These are phyloP conservation scores for Pseudomyrmex cubaensis DNA, from an alignment of 1,140 invertebrate species.

Conservation along the genomic window DNA sequence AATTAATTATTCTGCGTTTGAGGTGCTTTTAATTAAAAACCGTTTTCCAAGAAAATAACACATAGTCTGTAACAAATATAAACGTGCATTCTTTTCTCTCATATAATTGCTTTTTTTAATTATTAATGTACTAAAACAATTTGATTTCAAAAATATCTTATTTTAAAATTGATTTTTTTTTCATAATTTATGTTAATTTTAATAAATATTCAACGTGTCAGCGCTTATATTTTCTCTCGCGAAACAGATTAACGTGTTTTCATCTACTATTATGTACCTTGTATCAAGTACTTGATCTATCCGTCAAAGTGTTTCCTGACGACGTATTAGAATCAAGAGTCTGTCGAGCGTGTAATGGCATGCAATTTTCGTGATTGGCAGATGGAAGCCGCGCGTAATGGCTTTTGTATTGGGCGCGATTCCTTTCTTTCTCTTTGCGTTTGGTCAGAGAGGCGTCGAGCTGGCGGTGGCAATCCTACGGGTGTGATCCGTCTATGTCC, in stretches of 20 bases:
- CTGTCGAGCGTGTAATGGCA: conserved; percentile 52
- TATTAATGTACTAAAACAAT: too few relatives aligned
- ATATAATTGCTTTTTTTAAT: too few relatives aligned
- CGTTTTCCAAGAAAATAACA: too few relatives aligned
- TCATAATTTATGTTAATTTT: not conserved
- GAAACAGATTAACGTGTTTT: conserved; percentile 15
- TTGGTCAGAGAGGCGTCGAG: conserved; percentile 63
- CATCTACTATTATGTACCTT: conserved; percentile 34
- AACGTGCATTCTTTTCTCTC: too few relatives aligned
- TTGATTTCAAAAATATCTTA: not conserved
- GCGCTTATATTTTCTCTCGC: not conserved
- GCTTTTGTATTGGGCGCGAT: conserved; percentile 53
- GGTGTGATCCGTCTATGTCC: conserved; percentile 70
- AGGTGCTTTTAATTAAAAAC: too few relatives aligned
- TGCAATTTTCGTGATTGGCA: conserved; percentile 62
- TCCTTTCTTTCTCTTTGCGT: conserved; percentile 63
- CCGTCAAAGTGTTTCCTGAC: conserved; percentile 31
- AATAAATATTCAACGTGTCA: not conserved
- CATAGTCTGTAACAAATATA: too few relatives aligned
- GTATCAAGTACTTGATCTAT: conserved; percentile 16
- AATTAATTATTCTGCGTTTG: too few relatives aligned
- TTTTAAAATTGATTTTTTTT: not conserved
- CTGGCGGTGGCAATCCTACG: conserved; percentile 56
- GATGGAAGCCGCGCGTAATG: conserved; percentile 52
- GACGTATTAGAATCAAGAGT: conserved; percentile 56